Percentiles rank a stretch among this genome's conserved stretches.
phyloP scores from a whole-genome alignment of 2,888 invertebrate genomes.

The Cheilosia pagana region DNA sequence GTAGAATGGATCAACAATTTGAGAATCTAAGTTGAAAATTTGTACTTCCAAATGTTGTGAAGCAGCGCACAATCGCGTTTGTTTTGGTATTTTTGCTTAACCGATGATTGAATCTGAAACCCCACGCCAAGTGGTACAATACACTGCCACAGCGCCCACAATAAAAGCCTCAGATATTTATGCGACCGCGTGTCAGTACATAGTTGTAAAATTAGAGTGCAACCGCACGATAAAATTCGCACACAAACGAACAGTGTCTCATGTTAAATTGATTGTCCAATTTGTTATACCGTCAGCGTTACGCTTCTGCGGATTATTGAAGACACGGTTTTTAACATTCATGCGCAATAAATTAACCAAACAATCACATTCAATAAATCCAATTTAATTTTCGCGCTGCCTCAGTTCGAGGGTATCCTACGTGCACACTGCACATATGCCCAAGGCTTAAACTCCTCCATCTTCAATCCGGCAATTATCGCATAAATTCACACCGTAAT shows the following conservation, averaged over 20 bases:
- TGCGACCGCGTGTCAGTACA: too few species aligned
- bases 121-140: too few species aligned
- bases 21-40: too few species aligned
- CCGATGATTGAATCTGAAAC: too few species aligned
- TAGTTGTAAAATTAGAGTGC: too few species aligned
- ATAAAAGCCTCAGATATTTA: too few species aligned
- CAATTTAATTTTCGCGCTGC: conserved; percentile 39
- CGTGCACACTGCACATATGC: too few species aligned
- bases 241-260: conserved; percentile 1
- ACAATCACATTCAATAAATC: conserved; percentile 61
- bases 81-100: too few species aligned
- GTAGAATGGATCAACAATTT: too few species aligned
- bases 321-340: conserved; percentile 24
- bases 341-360: conserved; percentile 28
- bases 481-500: conserved; percentile 68
- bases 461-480: conserved; percentile 56
- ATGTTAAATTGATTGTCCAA: conserved; percentile 27
- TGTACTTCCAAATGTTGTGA: too few species aligned
- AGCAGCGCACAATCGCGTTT: too few species aligned
- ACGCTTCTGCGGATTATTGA: conserved; percentile 63
- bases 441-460: conserved; percentile 3
- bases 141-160: too few species aligned
- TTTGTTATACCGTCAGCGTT: conserved; percentile 27
- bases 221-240: not conserved
- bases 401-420: not conserved